Conservation (phyloP, 2,113 vertebrate genomes). For the Mugil cephalus region DNA sequence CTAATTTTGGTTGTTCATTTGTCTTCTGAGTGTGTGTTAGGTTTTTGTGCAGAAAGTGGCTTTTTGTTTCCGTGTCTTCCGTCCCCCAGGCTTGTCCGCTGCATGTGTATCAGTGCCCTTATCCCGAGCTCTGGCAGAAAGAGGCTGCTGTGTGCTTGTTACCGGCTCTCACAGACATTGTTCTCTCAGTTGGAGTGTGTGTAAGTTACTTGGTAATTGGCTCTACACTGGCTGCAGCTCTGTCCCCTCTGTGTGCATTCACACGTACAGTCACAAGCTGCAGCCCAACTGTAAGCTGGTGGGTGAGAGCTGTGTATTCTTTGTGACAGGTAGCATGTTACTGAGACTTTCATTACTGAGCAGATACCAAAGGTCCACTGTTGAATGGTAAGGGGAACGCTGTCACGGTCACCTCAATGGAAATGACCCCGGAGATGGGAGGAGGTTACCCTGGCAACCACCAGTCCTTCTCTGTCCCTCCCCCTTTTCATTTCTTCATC, state of each 20-base stretch:
- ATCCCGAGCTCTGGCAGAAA: conserved; percentile 66
- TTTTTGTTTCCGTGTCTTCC: conserved; percentile 34
- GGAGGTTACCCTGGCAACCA: conserved; percentile 47
- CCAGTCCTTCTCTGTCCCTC: conserved; percentile 19
- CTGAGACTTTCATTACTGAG: conserved; percentile 7
- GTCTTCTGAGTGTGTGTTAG: conserved; percentile 35
- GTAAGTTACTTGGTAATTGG: conserved; percentile 58
- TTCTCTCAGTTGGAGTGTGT: conserved; percentile 50
- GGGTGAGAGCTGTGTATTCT: not conserved
- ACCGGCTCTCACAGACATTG: conserved; percentile 46
- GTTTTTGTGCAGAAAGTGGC: conserved; percentile 13
- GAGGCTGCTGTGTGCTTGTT: conserved; percentile 65
- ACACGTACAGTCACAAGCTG: conserved; percentile 22
- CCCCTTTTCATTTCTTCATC: conserved; percentile 35
- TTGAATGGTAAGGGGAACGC: conserved; percentile 1
- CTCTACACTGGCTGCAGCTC: conserved; percentile 29
- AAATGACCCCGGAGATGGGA: conserved; percentile 54
- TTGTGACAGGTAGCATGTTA: conserved; percentile 15
- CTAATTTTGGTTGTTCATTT: conserved; percentile 48
- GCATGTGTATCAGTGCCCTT: conserved; percentile 42
- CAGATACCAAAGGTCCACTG: conserved; percentile 3
- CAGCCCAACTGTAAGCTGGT: conserved; percentile 11
- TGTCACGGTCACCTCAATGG: conserved; percentile 50
- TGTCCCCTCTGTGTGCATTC: conserved; percentile 30
- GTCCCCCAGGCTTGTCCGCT: conserved; percentile 45